Base-by-base conservation (phyloP, 2,797 vertebrate species). In the Oryzias dopingdopingensis region DNA sequence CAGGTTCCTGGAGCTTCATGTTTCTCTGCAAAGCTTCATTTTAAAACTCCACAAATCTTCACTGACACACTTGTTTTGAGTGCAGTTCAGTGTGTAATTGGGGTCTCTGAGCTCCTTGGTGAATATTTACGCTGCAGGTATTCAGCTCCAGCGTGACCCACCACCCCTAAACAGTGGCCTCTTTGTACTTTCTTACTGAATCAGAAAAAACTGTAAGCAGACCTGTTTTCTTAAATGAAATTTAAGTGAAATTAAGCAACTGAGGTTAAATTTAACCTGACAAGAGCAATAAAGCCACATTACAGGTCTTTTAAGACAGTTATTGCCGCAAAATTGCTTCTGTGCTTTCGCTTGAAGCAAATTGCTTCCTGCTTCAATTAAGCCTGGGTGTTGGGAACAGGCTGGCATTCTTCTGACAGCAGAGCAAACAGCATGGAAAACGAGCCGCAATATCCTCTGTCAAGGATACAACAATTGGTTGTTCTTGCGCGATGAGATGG, bases 291-390 rank as follows among this genome's bases (percentile, higher is more conserved):
- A 73, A 62, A 68, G 72, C 75, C 12, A 5, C 67, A 62, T 73
- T 72, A 70, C 59, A 65, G 63, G 52, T 0, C 42, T 80, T 72
- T 64, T 59, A 53, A 62, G 67, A 52, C 32, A 14, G 77, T 77
- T 69, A 75, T 63, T 61, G 55, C 67, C 45, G 50, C 5, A 32
- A 74, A 81, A 77, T 53, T 56, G 55, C 72, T 85, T 84, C 79
- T 12, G 32, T 3, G 32, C 32, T 12, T 12, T 13, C 10, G 32
- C 32, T 37, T 37, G 10, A 37, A 12, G 32, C 32, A 37, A 83
- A 78, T 54, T 58, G 56, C 72, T 84, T 84, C 80, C 79, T 82
- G 45, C 76, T 72, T 82, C 72, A 70, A 67, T 85, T 68, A 76
- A 37, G 54, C 77, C 67, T 6, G 49, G 5, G 56, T 62, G 61